Evolutionary conservation across 2,797 vertebrate genomes (phyloP), one percentile per base, ranked within the genome.

Genomic region (Poecilia picta): DNA sequence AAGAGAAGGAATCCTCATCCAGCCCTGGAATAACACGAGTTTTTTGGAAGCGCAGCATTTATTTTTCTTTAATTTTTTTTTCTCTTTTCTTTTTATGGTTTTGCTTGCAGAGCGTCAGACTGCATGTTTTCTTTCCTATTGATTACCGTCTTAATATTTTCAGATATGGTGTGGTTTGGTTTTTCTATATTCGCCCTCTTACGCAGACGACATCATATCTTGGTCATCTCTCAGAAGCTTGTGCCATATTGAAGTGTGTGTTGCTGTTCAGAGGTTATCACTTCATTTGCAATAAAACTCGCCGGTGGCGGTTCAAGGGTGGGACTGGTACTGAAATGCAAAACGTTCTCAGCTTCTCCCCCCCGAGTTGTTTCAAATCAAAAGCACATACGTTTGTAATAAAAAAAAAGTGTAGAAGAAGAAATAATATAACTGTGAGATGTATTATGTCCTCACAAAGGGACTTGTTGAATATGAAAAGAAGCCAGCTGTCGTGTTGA

Each of bases 121-220:
- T 96, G 97, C 97, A 97, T 96, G 97, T 96, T 95, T 89, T 85
- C 89, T 92, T 86, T 88, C 83, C 83, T 83, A 87, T 88, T 83
- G 88, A 90, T 92, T 90, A 90, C 85, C 87, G 89, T 94, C 92
- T 94, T 92, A 92, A 93, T 91, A 91, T 87, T 93, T 93, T 93
- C 88, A 85, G 81, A 87, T 93, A 91, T 91, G 91, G 81, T 91
- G 92, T 93, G 92, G 86, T 89, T 93, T 88, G 78, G 74, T 90
- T 91, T 23, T 91, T 87, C 86, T 36, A 90, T 90, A 87, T 87
- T 91, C 85, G 83, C 87, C 87, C 76, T 78, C 66, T 49, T 0
- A 82, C 62, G 8, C 85, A 25, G 47, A 79, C 72, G 25, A 81
- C 82, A 13, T 49, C 47, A 49, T 49, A 15, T 47, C 46, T 47